A percentile compares a stretch with the other conserved stretches of the same genome.
Conservation (phyloP, 92 coral and sea anemone genomes). For the Parazoanthus swiftii region DNA sequence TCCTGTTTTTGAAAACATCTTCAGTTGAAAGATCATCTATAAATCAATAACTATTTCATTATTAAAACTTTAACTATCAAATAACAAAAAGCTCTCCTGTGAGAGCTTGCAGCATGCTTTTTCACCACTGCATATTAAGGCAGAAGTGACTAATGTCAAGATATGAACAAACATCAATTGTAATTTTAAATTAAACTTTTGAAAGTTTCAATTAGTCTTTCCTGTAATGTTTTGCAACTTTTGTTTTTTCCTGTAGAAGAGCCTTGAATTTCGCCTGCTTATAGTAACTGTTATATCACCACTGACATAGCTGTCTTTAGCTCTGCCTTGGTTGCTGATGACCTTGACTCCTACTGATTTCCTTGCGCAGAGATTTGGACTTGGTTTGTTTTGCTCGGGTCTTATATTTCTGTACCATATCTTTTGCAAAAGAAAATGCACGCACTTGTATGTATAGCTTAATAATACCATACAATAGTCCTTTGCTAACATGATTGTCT, state of each 20-base stretch:
- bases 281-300: neutral
- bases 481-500: slow-evolving; percentile 22
- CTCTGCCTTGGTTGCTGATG: slow-evolving; percentile 6
- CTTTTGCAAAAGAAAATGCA: slow-evolving; percentile 28
- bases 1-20: neutral
- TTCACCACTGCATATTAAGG: neutral
- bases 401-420: neutral
- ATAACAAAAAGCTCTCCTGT: slow-evolving; percentile 7
- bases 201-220: slow-evolving; percentile 19
- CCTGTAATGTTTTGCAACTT: slow-evolving; percentile 1
- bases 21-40: slow-evolving; percentile 13
- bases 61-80: neutral
- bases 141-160: slow-evolving; percentile 4
- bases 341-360: slow-evolving; percentile 20
- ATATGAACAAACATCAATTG: slow-evolving; percentile 5
- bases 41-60: neutral
- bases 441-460: slow-evolving; percentile 28
- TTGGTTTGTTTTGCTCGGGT: slow-evolving; percentile 7
- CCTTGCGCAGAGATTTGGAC: slow-evolving; percentile 26
- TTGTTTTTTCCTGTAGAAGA: neutral
- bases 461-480: slow-evolving; percentile 42
- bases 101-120: slow-evolving; percentile 2
- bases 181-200: slow-evolving; percentile 42
- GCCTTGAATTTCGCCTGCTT: slow-evolving; percentile 6
- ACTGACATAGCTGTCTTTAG: neutral